Conservation (phyloP, 2,797 vertebrate genomes). For the Cyprinella venusta region DNA sequence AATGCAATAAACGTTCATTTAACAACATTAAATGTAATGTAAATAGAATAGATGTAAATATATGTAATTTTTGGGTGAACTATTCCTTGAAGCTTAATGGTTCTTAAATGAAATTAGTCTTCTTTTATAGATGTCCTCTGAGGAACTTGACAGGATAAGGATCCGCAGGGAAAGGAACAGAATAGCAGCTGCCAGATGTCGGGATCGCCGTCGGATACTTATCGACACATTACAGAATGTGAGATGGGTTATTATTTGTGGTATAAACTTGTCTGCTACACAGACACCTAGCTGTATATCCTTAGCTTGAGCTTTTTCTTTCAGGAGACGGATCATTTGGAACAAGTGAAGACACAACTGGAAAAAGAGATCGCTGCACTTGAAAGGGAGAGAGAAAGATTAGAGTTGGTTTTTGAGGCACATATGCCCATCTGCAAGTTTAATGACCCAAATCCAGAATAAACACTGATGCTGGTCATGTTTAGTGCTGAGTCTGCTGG, state of each 20-base stretch:
- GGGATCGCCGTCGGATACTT: slow-evolving; percentile 78
- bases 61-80: too few species aligned
- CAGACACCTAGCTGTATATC: neutral
- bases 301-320: slow-evolving; percentile 37
- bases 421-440: slow-evolving; percentile 80
- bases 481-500: slow-evolving; percentile 61
- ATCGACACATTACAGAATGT: slow-evolving; percentile 79
- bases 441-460: slow-evolving; percentile 44
- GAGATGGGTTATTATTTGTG: slow-evolving; percentile 40
- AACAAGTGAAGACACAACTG: slow-evolving; percentile 73
- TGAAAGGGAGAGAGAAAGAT: slow-evolving; percentile 79
- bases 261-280: neutral
- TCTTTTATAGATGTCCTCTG: slow-evolving; percentile 66
- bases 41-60: too few species aligned
- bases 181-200: slow-evolving; percentile 79
- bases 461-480: slow-evolving; percentile 26
- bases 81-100: neutral
- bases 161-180: slow-evolving; percentile 80
- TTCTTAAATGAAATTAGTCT: slow-evolving; percentile 35
- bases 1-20: too few species aligned
- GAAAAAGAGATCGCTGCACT: slow-evolving; percentile 77
- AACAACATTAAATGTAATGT: too few species aligned
- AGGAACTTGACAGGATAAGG: slow-evolving; percentile 77
- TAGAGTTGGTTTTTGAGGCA: slow-evolving; percentile 79
- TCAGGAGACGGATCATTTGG: slow-evolving; percentile 80